These are phyloP conservation scores for Poeciliopsis gracilis DNA, from an alignment of 2,797 vertebrate genomes.

Conservation along the genomic window DNA sequence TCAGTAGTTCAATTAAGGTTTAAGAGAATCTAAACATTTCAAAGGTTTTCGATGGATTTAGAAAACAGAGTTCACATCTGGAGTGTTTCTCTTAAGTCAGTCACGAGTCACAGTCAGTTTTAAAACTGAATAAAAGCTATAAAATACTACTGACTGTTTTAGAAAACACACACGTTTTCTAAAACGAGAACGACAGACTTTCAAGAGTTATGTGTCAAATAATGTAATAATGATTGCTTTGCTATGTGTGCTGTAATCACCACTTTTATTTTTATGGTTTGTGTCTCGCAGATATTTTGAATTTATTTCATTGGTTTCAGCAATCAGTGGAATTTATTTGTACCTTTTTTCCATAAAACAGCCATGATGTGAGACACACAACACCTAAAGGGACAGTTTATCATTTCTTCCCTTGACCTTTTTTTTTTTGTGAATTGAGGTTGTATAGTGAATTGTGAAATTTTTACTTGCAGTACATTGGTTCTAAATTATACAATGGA, in stretches of 20 bases:
- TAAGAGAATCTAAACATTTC: conserved; percentile 25
- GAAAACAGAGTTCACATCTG: background rate
- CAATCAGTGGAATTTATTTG: background rate
- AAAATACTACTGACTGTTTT: background rate
- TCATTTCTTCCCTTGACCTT: background rate
- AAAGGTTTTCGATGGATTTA: background rate
- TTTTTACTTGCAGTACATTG: no score
- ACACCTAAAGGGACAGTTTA: background rate
- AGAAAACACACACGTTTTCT: background rate
- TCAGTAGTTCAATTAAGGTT: conserved; percentile 26
- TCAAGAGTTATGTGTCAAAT: background rate
- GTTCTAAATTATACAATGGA: no score
- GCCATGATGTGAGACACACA: background rate
- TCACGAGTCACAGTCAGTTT: background rate
- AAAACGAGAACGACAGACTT: background rate
- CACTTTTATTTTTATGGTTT: background rate
- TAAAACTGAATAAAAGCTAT: background rate
- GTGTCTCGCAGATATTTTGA: background rate
- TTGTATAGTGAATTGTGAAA: background rate
- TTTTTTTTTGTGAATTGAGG: background rate
- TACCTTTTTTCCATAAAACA: background rate
- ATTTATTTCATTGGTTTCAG: background rate
- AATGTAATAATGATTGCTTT: background rate
- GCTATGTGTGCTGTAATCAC: background rate
- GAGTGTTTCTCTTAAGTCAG: background rate